Base-by-base conservation (phyloP, 2,888 invertebrate species). In the Vannuccia rotundouncinata region DNA sequence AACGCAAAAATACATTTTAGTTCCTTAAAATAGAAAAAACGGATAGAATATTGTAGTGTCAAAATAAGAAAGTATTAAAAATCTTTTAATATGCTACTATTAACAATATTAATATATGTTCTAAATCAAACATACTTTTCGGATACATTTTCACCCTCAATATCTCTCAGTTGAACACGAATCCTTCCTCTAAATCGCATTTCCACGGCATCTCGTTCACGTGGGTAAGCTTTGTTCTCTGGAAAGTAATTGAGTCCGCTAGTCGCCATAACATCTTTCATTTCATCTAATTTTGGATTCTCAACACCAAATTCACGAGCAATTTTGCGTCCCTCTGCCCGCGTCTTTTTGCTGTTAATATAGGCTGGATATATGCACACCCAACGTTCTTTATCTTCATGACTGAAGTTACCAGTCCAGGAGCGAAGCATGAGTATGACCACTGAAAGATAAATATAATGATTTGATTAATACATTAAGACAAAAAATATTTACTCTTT, bases 311-410 rank as follows among this genome's bases (percentile, higher is more conserved):
- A 83, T 77, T 80, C 79, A 0, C 74, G 17, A 29, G 82, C 89
- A 28, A 99, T 89, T 83, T 92, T 91, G 31, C 99, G 90, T 1
- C 99, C 99, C 88, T 95, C 92, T 0, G 93, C 93, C 22, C 93
- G 87, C 0, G 95, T 93, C 87, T 94, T 95, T 86, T 95, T 95
- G 84, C 92, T 94, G 86, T 99, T 98, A 77, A 99, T 90, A 85
- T 98, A 99, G 0, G 95, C 93, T 80, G 99, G 99, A 88, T 99
- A 99, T 82, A 99, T 92, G 86, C 95, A 95, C 81, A 97, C 91
- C 98, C 98, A 99, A 80, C 92, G 91, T 90, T 92, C 92, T 83
- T 91, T 89, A 83, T 95, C 94, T 84, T 92, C 92, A 85, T 94
- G 92, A 82, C 92, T 93, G 86, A 93, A 94, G 82, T 92, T 92